A percentile compares a stretch with the other conserved stretches of the same genome.
Evolutionary conservation across 2,113 vertebrate species (phyloP).

Genomic region (Psephotus haematonotus): DNA sequence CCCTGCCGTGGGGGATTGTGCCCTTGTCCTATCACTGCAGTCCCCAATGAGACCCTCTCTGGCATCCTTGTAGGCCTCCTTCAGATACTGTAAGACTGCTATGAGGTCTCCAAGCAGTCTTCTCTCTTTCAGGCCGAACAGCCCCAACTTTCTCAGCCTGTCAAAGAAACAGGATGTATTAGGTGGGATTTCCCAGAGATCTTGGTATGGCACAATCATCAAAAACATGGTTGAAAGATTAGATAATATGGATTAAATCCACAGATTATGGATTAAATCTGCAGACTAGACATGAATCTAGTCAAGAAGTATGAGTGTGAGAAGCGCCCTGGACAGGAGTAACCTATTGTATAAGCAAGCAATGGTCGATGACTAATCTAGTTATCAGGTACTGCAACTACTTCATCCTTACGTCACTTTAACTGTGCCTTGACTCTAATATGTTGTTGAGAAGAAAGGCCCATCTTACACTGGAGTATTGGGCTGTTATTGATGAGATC

Average conservation of each 20-base stretch:
- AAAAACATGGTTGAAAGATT: background rate
- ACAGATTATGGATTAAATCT: background rate
- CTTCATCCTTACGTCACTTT: background rate
- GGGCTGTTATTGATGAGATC: background rate
- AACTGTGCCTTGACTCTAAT: background rate
- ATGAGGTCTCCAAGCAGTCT: background rate
- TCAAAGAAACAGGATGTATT: background rate
- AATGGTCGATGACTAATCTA: background rate
- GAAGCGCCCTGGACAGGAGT: background rate
- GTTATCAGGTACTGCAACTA: background rate
- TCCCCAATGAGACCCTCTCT: background rate
- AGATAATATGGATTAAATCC: background rate
- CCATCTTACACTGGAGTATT: background rate
- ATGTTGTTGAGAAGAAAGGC: background rate
- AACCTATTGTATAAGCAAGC: background rate
- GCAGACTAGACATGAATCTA: background rate
- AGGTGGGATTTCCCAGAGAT: background rate
- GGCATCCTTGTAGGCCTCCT: background rate
- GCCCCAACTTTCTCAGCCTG: background rate
- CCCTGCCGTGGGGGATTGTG: background rate
- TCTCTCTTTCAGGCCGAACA: background rate
- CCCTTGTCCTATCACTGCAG: background rate
- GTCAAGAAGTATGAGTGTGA: background rate
- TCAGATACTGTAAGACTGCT: background rate
- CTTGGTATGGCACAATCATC: background rate